Conservation (phyloP, 2,888 invertebrate species). For the Xylota sylvarum region DNA sequence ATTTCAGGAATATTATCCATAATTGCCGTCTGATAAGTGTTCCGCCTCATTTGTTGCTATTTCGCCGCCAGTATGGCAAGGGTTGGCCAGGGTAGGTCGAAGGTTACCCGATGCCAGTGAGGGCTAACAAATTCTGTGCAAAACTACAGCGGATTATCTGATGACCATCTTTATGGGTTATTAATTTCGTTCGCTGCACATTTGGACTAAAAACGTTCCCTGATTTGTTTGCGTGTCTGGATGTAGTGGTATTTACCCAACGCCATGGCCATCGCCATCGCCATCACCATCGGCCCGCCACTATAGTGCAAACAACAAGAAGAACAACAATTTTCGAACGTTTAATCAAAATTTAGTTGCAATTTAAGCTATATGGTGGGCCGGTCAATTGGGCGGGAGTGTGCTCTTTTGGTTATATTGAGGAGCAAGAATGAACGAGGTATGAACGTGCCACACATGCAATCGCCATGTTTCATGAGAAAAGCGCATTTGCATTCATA, state of each 20-base stretch:
- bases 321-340: conserved; percentile 62
- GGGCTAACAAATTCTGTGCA: conserved; percentile 52
- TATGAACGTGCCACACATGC: conserved; percentile 66
- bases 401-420: conserved; percentile 14
- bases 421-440: conserved; percentile 41
- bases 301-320: conserved; percentile 52
- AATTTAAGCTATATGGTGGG: conserved; percentile 46
- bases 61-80: background rate
- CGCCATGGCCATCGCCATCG: background rate
- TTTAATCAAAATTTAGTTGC: conserved; percentile 76
- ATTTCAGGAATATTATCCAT: conserved; percentile 70
- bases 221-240: conserved; percentile 64
- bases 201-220: conserved; percentile 61
- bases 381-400: conserved; percentile 12
- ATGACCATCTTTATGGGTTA: conserved; percentile 71
- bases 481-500: conserved; percentile 77
- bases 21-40: conserved; percentile 72
- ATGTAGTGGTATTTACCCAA: conserved; percentile 19
- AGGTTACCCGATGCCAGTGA: conserved; percentile 23
- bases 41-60: conserved; percentile 55
- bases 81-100: background rate
- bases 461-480: conserved; percentile 75
- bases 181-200: conserved; percentile 70
- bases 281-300: background rate
- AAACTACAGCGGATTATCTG: conserved; percentile 49